Evolutionary conservation across 2,888 invertebrate species (phyloP).

Genomic region (Psylliodes chrysocephalus): DNA sequence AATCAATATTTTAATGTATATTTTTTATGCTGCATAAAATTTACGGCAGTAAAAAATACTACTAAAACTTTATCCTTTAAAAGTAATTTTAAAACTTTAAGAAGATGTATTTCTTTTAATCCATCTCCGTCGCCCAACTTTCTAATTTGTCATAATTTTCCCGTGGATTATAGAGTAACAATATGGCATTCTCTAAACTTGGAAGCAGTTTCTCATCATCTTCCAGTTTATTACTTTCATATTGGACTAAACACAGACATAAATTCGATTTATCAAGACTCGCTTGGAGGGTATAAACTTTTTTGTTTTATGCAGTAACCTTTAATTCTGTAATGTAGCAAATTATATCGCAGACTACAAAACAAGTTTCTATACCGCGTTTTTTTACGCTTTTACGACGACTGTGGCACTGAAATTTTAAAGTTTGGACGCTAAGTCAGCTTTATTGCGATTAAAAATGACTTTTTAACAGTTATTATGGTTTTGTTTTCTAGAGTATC

Average conservation of each 20-base stretch:
- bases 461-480: background rate
- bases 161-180: conserved; percentile 12
- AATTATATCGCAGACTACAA: conserved; percentile 22
- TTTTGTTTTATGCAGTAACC: conserved; percentile 35
- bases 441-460: background rate
- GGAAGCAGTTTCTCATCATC: conserved; percentile 20
- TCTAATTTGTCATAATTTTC: conserved; percentile 24
- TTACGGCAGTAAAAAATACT: no score
- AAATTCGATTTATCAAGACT: conserved; percentile 42
- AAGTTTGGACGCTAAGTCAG: conserved; percentile 2
- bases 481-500: no score
- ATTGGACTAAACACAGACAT: conserved; percentile 35
- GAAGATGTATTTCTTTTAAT: conserved; percentile 1
- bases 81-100: background rate
- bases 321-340: conserved; percentile 32
- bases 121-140: conserved; percentile 15
- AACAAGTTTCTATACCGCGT: conserved; percentile 21
- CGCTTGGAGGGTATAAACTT: conserved; percentile 25
- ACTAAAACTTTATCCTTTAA: no score
- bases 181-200: conserved; percentile 23
- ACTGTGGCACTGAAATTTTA: conserved; percentile 10
- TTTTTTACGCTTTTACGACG: conserved; percentile 22
- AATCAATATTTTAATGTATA: no score
- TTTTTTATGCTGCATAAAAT: background rate
- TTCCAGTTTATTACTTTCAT: conserved; percentile 35